Percentiles rank a stretch among this genome's conserved stretches.
Evolutionary conservation across 2,797 vertebrate species (phyloP).

Genomic region (Neosilurus hyrtlii): DNA sequence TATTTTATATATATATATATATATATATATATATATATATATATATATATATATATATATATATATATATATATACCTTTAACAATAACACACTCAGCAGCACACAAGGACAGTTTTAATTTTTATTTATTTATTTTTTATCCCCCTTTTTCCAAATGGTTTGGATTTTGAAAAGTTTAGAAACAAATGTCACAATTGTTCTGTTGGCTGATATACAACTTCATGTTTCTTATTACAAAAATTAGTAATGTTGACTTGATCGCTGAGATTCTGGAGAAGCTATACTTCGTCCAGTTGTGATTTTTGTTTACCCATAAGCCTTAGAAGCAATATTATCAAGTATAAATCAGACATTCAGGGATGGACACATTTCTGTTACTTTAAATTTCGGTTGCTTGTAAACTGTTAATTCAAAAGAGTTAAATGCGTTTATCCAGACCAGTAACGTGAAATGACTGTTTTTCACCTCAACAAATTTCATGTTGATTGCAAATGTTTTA

Average conservation of each 20-base stretch:
- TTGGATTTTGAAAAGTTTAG: background rate
- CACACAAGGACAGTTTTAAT: slow-evolving; percentile 8
- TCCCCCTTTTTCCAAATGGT: background rate
- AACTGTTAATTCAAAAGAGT: too few species aligned
- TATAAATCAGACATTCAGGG: background rate
- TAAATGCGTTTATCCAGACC: too few species aligned
- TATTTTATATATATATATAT: too few species aligned
- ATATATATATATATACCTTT: too few species aligned
- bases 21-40: too few species aligned
- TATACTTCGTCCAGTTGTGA: background rate
- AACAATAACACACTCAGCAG: background rate
- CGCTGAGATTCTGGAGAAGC: background rate
- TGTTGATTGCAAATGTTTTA: too few species aligned
- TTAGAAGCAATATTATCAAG: background rate
- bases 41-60: too few species aligned
- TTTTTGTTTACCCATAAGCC: too few species aligned
- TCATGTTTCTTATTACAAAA: background rate
- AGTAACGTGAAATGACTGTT: too few species aligned
- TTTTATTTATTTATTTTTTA: too few species aligned
- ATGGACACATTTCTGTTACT: background rate
- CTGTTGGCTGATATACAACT: background rate
- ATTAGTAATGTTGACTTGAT: background rate
- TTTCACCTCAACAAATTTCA: too few species aligned
- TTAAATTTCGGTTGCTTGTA: too few species aligned
- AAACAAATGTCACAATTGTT: background rate